Conservation (phyloP, 2,888 invertebrate genomes). For the Caenorhabditis sp. region DNA sequence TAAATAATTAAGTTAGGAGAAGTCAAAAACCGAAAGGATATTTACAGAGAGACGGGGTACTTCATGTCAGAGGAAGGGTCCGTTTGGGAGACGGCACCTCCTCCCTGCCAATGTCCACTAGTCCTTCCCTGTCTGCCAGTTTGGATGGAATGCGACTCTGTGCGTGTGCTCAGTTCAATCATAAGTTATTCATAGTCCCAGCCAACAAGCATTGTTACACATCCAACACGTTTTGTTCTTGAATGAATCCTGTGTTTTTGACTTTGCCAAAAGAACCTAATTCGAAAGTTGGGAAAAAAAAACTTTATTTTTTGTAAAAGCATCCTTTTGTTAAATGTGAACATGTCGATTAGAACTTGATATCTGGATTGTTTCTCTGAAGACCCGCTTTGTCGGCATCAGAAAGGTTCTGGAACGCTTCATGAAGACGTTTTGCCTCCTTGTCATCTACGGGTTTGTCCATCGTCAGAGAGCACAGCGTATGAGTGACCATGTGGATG, state of each 20-base stretch:
- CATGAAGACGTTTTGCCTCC: conserved; percentile 54
- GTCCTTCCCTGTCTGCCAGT: conserved; percentile 81
- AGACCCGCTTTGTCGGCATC: conserved; percentile 61
- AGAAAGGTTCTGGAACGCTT: conserved; percentile 57
- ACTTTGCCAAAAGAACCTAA: neutral
- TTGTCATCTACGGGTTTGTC: conserved; percentile 48
- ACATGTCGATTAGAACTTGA: conserved; percentile 34
- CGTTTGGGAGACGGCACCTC: conserved; percentile 64
- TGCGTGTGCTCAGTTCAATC: conserved; percentile 71
- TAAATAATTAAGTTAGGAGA: neutral
- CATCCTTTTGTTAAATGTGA: neutral
- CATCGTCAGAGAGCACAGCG: conserved; percentile 63
- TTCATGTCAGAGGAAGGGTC: conserved; percentile 66
- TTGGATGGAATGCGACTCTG: conserved; percentile 81
- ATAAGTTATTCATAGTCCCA: conserved; percentile 77
- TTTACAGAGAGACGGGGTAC: conserved; percentile 69
- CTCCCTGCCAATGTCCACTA: conserved; percentile 76
- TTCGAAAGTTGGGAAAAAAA: neutral
- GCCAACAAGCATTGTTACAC: conserved; percentile 79
- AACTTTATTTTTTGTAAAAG: neutral
- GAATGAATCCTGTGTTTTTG: neutral
- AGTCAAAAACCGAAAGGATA: neutral
- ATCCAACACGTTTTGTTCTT: conserved; percentile 51
- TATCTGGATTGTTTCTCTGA: conserved; percentile 66
- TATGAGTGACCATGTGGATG: conserved; percentile 64